phyloP scores from a whole-genome alignment of 2,113 vertebrate genomes.

The Hylia prasina region DNA sequence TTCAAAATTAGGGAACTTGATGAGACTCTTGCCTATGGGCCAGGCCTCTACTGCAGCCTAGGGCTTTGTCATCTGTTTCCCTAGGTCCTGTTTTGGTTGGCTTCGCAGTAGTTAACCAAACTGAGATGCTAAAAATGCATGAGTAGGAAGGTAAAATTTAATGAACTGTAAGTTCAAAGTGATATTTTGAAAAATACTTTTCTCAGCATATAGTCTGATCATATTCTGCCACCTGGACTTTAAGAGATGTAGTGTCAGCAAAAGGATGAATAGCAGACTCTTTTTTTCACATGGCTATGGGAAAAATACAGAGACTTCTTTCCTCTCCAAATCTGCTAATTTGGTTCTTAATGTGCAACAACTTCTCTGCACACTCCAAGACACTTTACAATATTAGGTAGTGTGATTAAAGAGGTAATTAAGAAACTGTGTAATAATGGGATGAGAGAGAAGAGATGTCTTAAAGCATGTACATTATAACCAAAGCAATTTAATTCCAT shows the following conservation, averaged over 20 bases:
- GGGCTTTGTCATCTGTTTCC: background rate
- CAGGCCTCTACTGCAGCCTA: background rate
- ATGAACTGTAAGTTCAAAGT: background rate
- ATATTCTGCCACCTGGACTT: background rate
- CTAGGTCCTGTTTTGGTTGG: background rate
- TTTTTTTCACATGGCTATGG: background rate
- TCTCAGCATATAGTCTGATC: background rate
- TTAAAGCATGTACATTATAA: conserved; percentile 8
- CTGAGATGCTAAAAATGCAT: background rate
- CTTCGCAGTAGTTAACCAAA: background rate
- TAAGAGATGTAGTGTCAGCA: background rate
- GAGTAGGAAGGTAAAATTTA: background rate
- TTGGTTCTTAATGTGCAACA: conserved; percentile 17
- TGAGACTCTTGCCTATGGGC: background rate
- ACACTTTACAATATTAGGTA: conserved; percentile 38
- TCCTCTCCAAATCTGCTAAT: background rate
- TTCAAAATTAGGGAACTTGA: background rate
- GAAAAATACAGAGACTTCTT: background rate
- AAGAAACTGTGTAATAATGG: background rate
- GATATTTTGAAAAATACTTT: background rate
- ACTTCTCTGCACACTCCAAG: conserved; percentile 19
- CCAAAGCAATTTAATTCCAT: background rate
- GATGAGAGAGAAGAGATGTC: background rate
- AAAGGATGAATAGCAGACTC: background rate
- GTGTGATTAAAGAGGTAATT: conserved; percentile 43